phyloP scores from a whole-genome alignment of 2,113 vertebrate species.

The Salvelinus sp. region DNA sequence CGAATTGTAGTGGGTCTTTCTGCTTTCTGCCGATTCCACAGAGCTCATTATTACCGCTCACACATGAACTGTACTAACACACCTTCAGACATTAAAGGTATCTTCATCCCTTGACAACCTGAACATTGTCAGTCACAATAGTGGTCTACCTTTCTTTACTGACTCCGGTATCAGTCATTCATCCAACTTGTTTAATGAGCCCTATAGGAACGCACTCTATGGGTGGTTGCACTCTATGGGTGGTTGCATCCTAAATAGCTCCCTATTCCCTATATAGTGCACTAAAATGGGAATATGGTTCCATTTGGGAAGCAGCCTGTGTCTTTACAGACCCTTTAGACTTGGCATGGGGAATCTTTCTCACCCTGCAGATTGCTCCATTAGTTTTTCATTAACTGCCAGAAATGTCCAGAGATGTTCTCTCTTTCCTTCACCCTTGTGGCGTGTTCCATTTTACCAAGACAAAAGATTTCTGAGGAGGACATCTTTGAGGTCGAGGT shows the following conservation, averaged over 20 bases:
- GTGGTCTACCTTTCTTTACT: background rate
- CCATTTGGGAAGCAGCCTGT: background rate
- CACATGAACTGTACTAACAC: background rate
- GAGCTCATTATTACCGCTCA: too few relatives aligned
- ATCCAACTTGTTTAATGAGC: background rate
- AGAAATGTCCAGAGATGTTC: too few relatives aligned
- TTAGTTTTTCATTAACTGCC: background rate
- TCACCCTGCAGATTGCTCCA: background rate
- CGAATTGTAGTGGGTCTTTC: too few relatives aligned
- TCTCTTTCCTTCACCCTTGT: slow-evolving; percentile 17
- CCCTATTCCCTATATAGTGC: too few relatives aligned
- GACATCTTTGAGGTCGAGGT: background rate
- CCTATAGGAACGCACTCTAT: background rate
- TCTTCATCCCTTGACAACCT: background rate
- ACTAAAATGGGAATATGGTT: too few relatives aligned
- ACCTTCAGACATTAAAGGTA: background rate
- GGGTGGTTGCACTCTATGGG: background rate
- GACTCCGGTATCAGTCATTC: background rate
- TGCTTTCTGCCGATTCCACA: too few relatives aligned
- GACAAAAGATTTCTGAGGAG: background rate
- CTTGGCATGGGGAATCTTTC: background rate
- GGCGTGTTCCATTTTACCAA: slow-evolving; percentile 49
- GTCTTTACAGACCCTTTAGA: background rate
- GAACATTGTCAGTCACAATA: background rate
- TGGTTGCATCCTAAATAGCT: background rate